Percentiles rank a stretch among this genome's conserved stretches.
phyloP scores from a whole-genome alignment of 1,140 invertebrate species.

The Drosophila triauraria region DNA sequence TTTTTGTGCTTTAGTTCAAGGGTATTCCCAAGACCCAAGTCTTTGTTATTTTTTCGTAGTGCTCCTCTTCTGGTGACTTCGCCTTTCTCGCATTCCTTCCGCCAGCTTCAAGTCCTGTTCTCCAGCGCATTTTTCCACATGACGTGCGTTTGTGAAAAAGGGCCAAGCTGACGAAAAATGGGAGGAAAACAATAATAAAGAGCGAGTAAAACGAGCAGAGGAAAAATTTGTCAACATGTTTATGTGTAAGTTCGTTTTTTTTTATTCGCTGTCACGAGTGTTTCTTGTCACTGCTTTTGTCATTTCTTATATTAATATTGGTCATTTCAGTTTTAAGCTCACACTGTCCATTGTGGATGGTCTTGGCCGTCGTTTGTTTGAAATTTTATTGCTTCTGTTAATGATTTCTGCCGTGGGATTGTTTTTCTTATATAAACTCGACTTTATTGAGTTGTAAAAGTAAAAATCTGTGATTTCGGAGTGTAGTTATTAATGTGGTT shows the following conservation, averaged over 20 bases:
- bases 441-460: background rate
- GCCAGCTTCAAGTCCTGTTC: conserved; percentile 40
- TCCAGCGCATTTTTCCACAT: conserved; percentile 47
- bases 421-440: too few species aligned
- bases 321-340: conserved; percentile 17
- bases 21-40: background rate
- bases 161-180: background rate
- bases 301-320: conserved; percentile 24
- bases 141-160: conserved; percentile 20
- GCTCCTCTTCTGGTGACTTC: conserved; percentile 16
- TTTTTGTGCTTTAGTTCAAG: background rate
- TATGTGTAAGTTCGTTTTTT: conserved; percentile 53
- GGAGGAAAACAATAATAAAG: conserved; percentile 12
- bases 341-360: background rate
- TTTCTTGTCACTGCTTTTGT: conserved; percentile 18
- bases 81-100: conserved; percentile 30
- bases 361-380: background rate
- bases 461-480: background rate
- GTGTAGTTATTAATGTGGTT: background rate
- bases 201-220: conserved; percentile 11
- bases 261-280: conserved; percentile 8
- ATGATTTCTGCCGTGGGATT: background rate
- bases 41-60: conserved; percentile 6
- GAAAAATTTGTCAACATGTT: conserved; percentile 75
- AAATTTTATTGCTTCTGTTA: conserved; percentile 3